Percentiles rank a stretch among this genome's conserved stretches.
phyloP scores from a whole-genome alignment of 2,113 vertebrate genomes.

The Plestiodon gilberti region DNA sequence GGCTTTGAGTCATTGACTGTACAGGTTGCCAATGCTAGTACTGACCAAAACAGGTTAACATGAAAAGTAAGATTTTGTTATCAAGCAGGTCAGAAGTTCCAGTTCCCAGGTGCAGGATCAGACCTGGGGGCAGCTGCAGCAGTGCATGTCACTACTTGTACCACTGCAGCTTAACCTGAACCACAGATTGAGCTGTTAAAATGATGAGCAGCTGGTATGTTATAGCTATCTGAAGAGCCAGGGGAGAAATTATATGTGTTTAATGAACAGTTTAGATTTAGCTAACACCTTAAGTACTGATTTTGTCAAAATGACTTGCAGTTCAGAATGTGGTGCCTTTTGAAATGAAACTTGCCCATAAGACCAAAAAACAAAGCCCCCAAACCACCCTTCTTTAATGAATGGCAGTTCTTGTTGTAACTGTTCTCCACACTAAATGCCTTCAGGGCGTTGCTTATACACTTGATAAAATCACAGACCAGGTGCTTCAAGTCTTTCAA shows the following conservation, averaged over 20 bases:
- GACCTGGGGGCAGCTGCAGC: background rate
- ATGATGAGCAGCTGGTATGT: background rate
- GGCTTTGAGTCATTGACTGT: too few relatives aligned
- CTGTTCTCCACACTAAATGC: slow-evolving; percentile 57
- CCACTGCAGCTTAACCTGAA: slow-evolving; percentile 23
- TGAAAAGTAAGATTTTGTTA: background rate
- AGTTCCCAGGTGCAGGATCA: background rate
- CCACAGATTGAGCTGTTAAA: slow-evolving; percentile 26
- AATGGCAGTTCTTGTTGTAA: slow-evolving; percentile 65
- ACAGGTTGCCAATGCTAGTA: background rate
- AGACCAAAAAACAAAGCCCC: slow-evolving; percentile 65
- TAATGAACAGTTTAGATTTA: slow-evolving; percentile 17
- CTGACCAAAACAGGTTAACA: background rate
- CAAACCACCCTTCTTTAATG: slow-evolving; percentile 62
- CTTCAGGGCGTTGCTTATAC: slow-evolving; percentile 78
- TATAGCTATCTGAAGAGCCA: slow-evolving; percentile 17
- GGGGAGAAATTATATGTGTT: slow-evolving; percentile 30
- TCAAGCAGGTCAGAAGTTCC: background rate
- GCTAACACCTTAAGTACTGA: slow-evolving; percentile 73
- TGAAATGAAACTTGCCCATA: slow-evolving; percentile 60
- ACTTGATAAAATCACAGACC: slow-evolving; percentile 85
- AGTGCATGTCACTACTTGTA: background rate
- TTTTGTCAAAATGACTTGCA: slow-evolving; percentile 85
- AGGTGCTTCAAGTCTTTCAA: slow-evolving; percentile 89
- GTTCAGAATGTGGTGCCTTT: slow-evolving; percentile 75